phyloP scores from a whole-genome alignment of 1,140 invertebrate species.

The Heliothis virescens region DNA sequence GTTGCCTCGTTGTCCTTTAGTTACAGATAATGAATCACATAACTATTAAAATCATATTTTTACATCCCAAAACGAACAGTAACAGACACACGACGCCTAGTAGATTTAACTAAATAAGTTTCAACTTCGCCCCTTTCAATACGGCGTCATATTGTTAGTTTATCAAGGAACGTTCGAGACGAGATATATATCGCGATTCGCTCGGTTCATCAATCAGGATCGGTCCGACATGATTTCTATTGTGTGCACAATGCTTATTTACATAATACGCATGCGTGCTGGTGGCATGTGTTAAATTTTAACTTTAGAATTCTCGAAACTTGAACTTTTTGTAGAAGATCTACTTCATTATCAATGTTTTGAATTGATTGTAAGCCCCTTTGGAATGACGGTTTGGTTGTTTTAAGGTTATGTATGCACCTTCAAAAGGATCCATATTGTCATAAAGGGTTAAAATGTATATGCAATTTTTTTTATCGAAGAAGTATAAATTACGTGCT shows the following conservation, averaged over 20 bases:
- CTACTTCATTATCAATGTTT: too few relatives aligned
- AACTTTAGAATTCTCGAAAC: constrained; percentile 1
- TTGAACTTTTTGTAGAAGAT: neutral
- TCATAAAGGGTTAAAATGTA: too few relatives aligned
- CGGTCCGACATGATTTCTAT: constrained; percentile 64
- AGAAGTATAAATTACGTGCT: too few relatives aligned
- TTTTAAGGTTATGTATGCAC: too few relatives aligned
- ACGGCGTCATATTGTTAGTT: constrained; percentile 59
- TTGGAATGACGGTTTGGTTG: too few relatives aligned
- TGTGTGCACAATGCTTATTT: constrained; percentile 69
- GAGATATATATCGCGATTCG: constrained; percentile 65
- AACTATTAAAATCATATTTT: neutral
- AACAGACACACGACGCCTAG: neutral
- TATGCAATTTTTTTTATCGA: too few relatives aligned
- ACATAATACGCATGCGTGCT: constrained; percentile 69
- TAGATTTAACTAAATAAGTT: constrained; percentile 14
- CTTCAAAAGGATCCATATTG: too few relatives aligned
- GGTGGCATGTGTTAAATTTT: constrained; percentile 64
- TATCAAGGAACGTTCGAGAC: constrained; percentile 65
- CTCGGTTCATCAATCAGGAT: constrained; percentile 74
- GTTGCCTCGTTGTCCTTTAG: too few relatives aligned
- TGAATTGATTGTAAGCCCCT: too few relatives aligned
- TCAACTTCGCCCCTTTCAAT: constrained; percentile 53
- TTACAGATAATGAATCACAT: too few relatives aligned
- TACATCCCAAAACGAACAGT: neutral